phyloP scores from a whole-genome alignment of 2,888 invertebrate species.

The Ochropleura plecta region DNA sequence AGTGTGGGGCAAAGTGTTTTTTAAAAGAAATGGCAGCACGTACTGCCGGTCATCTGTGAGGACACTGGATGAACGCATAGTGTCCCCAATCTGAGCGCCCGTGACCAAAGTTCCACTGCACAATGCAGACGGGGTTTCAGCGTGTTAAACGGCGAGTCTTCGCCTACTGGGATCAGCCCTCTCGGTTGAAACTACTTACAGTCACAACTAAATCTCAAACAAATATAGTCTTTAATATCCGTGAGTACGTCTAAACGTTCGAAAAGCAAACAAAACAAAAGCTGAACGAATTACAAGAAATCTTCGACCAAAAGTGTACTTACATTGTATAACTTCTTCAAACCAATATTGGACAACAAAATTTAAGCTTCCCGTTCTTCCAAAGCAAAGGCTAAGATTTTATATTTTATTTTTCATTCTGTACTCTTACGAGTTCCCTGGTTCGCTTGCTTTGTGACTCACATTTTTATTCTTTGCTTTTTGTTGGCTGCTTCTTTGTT shows the following conservation, averaged over 20 bases:
- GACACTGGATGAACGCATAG: too few relatives aligned
- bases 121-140: too few relatives aligned
- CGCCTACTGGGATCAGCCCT: too few relatives aligned
- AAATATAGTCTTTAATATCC: not conserved
- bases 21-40: too few relatives aligned
- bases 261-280: slow-evolving; percentile 16
- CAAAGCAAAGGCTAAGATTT: slow-evolving; percentile 45
- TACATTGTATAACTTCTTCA: slow-evolving; percentile 40
- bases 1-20: too few relatives aligned
- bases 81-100: too few relatives aligned
- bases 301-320: slow-evolving; percentile 31
- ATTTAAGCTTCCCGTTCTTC: slow-evolving; percentile 47
- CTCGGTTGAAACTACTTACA: not conserved
- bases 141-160: too few relatives aligned
- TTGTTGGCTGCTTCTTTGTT: slow-evolving; percentile 38
- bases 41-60: too few relatives aligned
- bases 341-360: slow-evolving; percentile 59
- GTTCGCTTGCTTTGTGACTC: slow-evolving; percentile 57
- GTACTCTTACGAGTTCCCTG: slow-evolving; percentile 47
- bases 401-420: slow-evolving; percentile 48
- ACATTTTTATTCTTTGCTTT: slow-evolving; percentile 47
- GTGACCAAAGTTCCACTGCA: too few relatives aligned
- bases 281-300: slow-evolving; percentile 11
- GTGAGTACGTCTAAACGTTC: not conserved
- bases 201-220: not conserved